Conservation (phyloP, 2,797 vertebrate genomes). For the Lates japonicus region DNA sequence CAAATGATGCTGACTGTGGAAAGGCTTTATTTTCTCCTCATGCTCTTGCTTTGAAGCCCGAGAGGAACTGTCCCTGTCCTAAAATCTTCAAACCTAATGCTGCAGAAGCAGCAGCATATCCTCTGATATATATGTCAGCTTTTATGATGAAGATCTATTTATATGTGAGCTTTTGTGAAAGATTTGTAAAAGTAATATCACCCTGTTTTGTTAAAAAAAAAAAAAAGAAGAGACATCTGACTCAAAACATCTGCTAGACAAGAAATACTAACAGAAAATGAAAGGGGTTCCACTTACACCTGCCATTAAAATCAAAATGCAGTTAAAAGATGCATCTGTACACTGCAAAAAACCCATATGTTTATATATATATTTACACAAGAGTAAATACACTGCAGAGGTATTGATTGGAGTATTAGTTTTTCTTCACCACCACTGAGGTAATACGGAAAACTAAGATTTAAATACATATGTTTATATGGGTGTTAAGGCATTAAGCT, state of each 20-base stretch:
- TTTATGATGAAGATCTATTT: slow-evolving; percentile 34
- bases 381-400: slow-evolving; percentile 60
- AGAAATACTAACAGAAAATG: not conserved
- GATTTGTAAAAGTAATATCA: slow-evolving; percentile 53
- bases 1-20: slow-evolving; percentile 10
- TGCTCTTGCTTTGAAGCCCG: slow-evolving; percentile 36
- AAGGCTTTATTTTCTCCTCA: slow-evolving; percentile 14
- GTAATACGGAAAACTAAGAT: slow-evolving; percentile 58
- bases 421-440: slow-evolving; percentile 55
- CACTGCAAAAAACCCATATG: slow-evolving; percentile 20
- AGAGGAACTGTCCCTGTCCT: slow-evolving; percentile 11
- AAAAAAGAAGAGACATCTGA: slow-evolving; percentile 3
- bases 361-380: slow-evolving; percentile 48
- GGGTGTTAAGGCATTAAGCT: slow-evolving; percentile 65
- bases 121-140: slow-evolving; percentile 38
- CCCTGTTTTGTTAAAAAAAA: slow-evolving; percentile 47
- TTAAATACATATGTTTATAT: slow-evolving; percentile 49
- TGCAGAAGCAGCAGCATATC: slow-evolving; percentile 20
- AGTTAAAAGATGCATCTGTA: slow-evolving; percentile 57
- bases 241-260: slow-evolving; percentile 8
- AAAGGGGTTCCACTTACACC: slow-evolving; percentile 38
- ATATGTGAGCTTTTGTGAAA: slow-evolving; percentile 19
- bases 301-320: slow-evolving; percentile 62
- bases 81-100: slow-evolving; percentile 27
- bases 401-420: slow-evolving; percentile 55